Evolutionary conservation across 1,140 invertebrate species (phyloP).

Genomic region (Cyclina sinensis): DNA sequence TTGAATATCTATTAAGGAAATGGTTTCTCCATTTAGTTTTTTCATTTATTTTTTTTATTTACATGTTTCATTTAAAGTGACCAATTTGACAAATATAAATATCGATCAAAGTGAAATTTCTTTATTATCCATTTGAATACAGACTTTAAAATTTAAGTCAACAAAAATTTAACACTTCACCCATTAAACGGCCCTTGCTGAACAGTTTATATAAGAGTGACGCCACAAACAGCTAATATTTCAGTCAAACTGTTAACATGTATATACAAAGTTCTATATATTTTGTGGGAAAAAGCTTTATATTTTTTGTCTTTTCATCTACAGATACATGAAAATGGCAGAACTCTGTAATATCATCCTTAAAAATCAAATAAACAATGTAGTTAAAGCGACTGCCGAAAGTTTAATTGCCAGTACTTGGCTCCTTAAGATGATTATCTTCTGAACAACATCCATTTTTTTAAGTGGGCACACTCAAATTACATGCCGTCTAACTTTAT

Average conservation of each 20-base stretch:
- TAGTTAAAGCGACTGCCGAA: neutral
- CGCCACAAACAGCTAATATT: neutral
- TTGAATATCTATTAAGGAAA: too few relatives aligned
- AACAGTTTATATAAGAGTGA: neutral
- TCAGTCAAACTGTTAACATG: neutral
- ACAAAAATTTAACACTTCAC: too few relatives aligned
- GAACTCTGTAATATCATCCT: neutral
- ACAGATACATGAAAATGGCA: neutral
- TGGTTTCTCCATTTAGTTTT: too few relatives aligned
- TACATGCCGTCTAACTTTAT: neutral
- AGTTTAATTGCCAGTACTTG: slow-evolving; percentile 13
- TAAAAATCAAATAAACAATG: slow-evolving; percentile 26
- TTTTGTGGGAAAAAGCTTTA: neutral
- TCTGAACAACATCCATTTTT: neutral
- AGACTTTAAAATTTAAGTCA: too few relatives aligned
- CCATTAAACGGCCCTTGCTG: too few relatives aligned
- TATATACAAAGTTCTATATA: neutral
- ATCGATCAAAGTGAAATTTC: too few relatives aligned
- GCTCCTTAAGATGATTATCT: slow-evolving; percentile 7
- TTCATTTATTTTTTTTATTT: too few relatives aligned
- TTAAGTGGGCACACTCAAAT: slow-evolving; percentile 14
- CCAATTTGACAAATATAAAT: too few relatives aligned
- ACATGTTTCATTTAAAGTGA: too few relatives aligned
- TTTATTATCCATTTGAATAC: too few relatives aligned
- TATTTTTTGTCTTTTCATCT: neutral